These are phyloP conservation scores for Elysia crispata DNA, from an alignment of 2,888 invertebrate species.

Conservation along the genomic window DNA sequence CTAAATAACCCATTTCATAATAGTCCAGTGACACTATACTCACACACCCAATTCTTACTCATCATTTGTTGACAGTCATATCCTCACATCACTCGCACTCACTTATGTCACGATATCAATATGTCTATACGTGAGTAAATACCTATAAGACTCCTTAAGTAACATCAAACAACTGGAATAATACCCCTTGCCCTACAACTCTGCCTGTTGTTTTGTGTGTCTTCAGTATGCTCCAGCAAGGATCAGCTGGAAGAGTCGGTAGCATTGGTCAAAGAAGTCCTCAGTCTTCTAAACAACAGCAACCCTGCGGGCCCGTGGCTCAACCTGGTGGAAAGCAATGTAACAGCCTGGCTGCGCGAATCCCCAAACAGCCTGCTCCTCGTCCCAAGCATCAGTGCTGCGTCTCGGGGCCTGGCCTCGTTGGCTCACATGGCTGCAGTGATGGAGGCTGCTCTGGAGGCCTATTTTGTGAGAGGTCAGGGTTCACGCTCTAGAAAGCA, in stretches of 20 bases:
- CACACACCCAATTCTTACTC: no score
- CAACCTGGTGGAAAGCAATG: constrained; percentile 61
- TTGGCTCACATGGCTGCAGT: constrained; percentile 69
- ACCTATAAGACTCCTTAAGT: no score
- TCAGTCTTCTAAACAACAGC: constrained; percentile 73
- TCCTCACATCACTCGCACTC: no score
- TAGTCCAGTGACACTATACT: no score
- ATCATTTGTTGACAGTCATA: no score
- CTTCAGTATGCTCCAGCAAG: constrained; percentile 58
- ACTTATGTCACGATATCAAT: no score
- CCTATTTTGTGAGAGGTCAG: constrained; percentile 64
- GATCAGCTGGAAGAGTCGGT: constrained; percentile 68
- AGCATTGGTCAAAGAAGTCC: constrained; percentile 69
- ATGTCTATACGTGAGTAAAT: no score
- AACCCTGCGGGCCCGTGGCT: constrained; percentile 68
- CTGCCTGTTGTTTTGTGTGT: background rate
- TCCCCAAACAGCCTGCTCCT: constrained; percentile 73
- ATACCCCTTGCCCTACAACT: no score
- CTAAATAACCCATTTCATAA: no score
- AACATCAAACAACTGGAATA: no score
- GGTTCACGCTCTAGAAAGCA: no score
- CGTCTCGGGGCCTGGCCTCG: constrained; percentile 70
- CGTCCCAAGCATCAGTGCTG: constrained; percentile 71
- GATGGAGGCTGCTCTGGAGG: constrained; percentile 71
- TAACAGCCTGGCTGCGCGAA: constrained; percentile 71